Evolutionary conservation across 2,113 vertebrate genomes (phyloP), one percentile per base, ranked within the genome.

Genomic region (Pteruthius melanotis): DNA sequence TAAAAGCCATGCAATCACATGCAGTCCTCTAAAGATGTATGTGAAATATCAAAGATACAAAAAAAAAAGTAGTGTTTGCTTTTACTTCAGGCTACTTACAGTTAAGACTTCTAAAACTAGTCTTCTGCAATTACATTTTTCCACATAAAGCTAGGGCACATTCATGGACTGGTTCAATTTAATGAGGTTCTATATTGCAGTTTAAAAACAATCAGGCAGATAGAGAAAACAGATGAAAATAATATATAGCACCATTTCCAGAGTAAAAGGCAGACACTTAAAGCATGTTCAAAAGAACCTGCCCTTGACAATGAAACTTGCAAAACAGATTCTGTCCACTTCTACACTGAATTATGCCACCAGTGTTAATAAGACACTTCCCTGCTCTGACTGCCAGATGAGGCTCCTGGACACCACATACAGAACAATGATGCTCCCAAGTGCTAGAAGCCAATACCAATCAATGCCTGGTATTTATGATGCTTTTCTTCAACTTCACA

Each of bases 121-220:
- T 91, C 72, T 76, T 80, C 90, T 88, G 85, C 75, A 95, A 91
- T 83, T 90, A 80, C 7, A 0, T 87, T 96, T 97, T 97, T 95
- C 93, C 94, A 95, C 74, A 97, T 95, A 94, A 96, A 94, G 50
- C 56, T 37, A 76, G 61, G 57, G 82, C 40, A 83, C 35, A 61
- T 76, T 95, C 71, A 87, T 39, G 54, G 66, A 75, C 84, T 77
- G 82, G 74, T 70, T 94, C 63, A 59, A 53, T 88, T 88, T 93
- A 95, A 95, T 77, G 92, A 97, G 90, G 87, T 95, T 95, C 93
- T 95, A 95, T 82, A 95, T 31, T 93, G 64, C 90, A 95, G 78
- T 85, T 94, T 76, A 91, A 93, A 95, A 96, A 83, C 87, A 94
- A 68, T 80, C 50, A 77, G 63, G 93, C 45, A 90, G 61, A 95